These are phyloP conservation scores for Aricia agestis DNA, from an alignment of 1,140 invertebrate species.

Conservation along the genomic window DNA sequence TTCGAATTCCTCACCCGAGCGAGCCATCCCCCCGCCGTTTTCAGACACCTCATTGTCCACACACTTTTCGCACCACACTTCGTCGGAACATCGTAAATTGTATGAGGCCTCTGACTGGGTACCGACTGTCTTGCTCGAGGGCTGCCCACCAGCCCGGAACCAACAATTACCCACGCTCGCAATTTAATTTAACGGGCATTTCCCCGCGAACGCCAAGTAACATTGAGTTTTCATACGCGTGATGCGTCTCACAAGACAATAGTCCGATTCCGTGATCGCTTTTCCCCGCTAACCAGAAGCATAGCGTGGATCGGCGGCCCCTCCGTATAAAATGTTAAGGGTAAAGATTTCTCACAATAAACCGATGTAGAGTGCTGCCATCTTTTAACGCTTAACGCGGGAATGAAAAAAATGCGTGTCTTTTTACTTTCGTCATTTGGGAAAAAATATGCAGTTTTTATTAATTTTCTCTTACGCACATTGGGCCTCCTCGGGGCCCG, in stretches of 20 bases:
- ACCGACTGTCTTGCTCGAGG: constrained; percentile 63
- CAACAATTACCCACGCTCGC: constrained; percentile 65
- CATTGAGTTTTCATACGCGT: constrained; percentile 16
- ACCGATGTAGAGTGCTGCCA: too few species aligned
- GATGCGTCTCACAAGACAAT: constrained; percentile 61
- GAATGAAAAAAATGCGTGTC: too few species aligned
- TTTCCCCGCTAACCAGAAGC: constrained; percentile 35
- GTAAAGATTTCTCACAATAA: too few species aligned
- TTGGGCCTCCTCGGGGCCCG: too few species aligned
- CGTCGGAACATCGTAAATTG: constrained; percentile 49
- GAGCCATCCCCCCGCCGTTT: constrained; percentile 67
- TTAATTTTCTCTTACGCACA: too few species aligned
- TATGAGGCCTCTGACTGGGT: constrained; percentile 43
- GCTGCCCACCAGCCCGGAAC: constrained; percentile 66
- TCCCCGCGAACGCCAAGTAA: constrained; percentile 15
- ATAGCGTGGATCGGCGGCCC: too few species aligned
- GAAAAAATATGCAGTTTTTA: too few species aligned
- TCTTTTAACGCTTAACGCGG: too few species aligned
- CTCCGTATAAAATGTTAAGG: too few species aligned
- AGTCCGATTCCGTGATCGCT: constrained; percentile 61
- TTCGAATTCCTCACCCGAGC: constrained; percentile 60
- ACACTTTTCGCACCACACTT: constrained; percentile 46
- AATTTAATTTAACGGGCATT: constrained; percentile 10
- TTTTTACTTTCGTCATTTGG: too few species aligned
- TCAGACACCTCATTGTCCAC: constrained; percentile 69